Evolutionary conservation across 2,888 invertebrate genomes (phyloP).

Genomic region (Thymelicus acteon): DNA sequence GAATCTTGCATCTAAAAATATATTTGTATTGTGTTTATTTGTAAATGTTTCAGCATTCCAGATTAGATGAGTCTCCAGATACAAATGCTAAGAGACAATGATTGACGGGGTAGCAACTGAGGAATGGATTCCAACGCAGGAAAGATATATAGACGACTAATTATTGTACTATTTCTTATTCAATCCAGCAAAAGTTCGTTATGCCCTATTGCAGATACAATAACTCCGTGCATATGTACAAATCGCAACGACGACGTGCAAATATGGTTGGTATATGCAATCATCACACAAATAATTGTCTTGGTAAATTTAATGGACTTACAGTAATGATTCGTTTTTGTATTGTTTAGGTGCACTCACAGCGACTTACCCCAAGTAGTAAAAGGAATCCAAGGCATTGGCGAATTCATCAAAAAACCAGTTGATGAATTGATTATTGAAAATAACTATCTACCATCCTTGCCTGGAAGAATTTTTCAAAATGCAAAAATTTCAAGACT

Average conservation of each 20-base stretch:
- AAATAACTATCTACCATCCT: conserved; percentile 92
- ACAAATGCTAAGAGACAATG: conserved; percentile 71
- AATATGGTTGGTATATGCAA: conserved; percentile 87
- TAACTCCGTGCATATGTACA: conserved; percentile 93
- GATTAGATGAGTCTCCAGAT: conserved; percentile 14
- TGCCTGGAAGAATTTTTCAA: conserved; percentile 93
- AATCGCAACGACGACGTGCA: conserved; percentile 91
- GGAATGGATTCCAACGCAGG: conserved; percentile 73
- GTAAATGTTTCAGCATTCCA: conserved; percentile 34
- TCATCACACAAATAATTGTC: no score
- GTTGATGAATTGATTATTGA: conserved; percentile 95
- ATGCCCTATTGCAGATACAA: conserved; percentile 91
- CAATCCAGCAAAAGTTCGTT: conserved; percentile 58
- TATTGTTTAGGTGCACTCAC: conserved; percentile 92
- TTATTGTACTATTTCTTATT: conserved; percentile 53
- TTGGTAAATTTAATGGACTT: no score
- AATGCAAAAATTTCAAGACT: conserved; percentile 90
- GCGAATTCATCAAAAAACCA: conserved; percentile 87
- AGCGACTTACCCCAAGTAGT: conserved; percentile 92
- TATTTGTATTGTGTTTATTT: no score
- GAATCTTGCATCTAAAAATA: no score
- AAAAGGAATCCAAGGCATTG: conserved; percentile 89
- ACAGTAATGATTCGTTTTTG: not conserved
- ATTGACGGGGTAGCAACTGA: conserved; percentile 58
- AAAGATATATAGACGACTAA: conserved; percentile 64